Percentiles rank a stretch among this genome's conserved stretches.
phyloP scores from a whole-genome alignment of 2,888 invertebrate genomes.

The Nezara viridula region DNA sequence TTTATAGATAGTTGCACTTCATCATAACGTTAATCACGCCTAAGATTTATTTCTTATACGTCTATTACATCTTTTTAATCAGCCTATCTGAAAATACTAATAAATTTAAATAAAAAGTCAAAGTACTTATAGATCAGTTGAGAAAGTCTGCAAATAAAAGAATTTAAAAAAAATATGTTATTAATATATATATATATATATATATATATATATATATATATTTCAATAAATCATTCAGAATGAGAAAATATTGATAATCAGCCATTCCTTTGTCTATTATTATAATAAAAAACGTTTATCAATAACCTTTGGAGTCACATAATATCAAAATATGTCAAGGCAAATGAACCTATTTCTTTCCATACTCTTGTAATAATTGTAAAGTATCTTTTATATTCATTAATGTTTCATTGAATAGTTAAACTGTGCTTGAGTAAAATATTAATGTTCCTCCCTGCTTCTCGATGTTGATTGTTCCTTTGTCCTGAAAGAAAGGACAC shows the following conservation, averaged over 20 bases:
- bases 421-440: neutral
- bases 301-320: neutral
- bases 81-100: too few relatives aligned
- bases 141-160: too few relatives aligned
- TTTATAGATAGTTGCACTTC: too few relatives aligned
- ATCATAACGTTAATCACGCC: too few relatives aligned
- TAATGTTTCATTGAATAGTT: neutral
- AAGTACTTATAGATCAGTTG: too few relatives aligned
- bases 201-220: too few relatives aligned
- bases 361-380: neutral
- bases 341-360: neutral
- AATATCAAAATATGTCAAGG: neutral
- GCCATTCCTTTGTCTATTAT: neutral
- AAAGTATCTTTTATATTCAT: neutral
- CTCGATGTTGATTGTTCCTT: neutral
- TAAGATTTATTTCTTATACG: too few relatives aligned
- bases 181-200: too few relatives aligned
- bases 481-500: neutral
- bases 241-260: neutral
- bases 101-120: too few relatives aligned
- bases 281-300: neutral
- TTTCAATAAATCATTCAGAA: too few relatives aligned
- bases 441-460: neutral
- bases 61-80: too few relatives aligned
- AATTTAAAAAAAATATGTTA: too few relatives aligned